Conservation (phyloP, 1,140 invertebrate species). For the Atta texana region DNA sequence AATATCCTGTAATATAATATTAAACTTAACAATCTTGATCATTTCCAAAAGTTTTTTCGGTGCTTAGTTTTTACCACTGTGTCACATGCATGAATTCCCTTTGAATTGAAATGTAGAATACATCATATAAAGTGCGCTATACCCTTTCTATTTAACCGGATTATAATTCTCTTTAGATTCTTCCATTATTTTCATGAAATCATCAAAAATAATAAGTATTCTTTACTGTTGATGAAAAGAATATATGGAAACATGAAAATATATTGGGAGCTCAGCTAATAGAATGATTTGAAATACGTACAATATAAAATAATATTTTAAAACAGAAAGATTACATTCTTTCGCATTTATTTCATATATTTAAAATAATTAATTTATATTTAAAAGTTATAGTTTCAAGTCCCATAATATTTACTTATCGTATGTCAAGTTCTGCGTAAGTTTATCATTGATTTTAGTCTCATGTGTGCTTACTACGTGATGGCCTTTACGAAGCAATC, state of each 20-base stretch:
- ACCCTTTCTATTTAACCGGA: background rate
- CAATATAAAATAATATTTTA: background rate
- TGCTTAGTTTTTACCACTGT: background rate
- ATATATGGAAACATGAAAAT: background rate
- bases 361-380: background rate
- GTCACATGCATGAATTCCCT: background rate
- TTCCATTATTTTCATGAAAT: background rate
- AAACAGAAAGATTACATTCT: background rate
- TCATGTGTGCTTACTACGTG: background rate
- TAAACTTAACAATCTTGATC: conserved; percentile 44
- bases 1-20: conserved; percentile 51
- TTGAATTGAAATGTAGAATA: background rate
- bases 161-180: background rate
- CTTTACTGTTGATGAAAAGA: background rate
- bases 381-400: too few relatives aligned
- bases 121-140: background rate
- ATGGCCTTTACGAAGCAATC: conserved; percentile 17
- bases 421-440: conserved; percentile 15
- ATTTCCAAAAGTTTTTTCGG: conserved; percentile 31
- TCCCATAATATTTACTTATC: background rate
- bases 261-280: background rate
- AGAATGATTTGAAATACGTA: background rate
- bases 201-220: background rate
- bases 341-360: background rate
- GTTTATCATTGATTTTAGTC: background rate